Conservation (phyloP, 2,797 vertebrate species). For the Avahi laniger region DNA sequence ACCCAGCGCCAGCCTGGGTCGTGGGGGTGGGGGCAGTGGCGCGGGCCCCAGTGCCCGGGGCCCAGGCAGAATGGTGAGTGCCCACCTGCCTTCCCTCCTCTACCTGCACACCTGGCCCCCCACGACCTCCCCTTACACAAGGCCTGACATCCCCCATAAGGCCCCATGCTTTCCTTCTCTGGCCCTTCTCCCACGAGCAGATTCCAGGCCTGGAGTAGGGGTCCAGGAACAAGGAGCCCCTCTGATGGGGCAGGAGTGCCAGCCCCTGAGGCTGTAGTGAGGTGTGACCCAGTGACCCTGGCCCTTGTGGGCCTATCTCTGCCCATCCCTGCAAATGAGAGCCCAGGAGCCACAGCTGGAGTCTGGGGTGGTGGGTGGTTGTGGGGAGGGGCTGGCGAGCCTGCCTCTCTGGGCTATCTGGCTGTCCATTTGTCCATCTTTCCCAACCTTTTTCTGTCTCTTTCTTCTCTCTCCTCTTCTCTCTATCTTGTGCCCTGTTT, state of each 20-base stretch:
- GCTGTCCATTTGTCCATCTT: conserved; percentile 70
- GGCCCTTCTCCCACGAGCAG: background rate
- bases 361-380: background rate
- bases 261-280: background rate
- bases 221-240: background rate
- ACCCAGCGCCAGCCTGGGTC: conserved; percentile 94
- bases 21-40: conserved; percentile 92
- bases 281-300: background rate
- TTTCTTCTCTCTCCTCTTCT: conserved; percentile 33
- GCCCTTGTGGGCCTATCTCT: background rate
- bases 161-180: background rate
- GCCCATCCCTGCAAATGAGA: background rate
- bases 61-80: conserved; percentile 86
- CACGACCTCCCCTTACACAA: no score
- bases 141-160: background rate
- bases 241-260: background rate
- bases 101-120: background rate
- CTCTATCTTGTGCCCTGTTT: conserved; percentile 4
- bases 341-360: background rate
- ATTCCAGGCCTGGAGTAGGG: background rate
- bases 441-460: conserved; percentile 66
- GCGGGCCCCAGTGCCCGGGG: conserved; percentile 91
- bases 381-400: conserved; percentile 16
- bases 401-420: conserved; percentile 46
- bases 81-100: background rate